Evolutionary conservation across 2,888 invertebrate species (phyloP).

Genomic region (Thera obeliscata): DNA sequence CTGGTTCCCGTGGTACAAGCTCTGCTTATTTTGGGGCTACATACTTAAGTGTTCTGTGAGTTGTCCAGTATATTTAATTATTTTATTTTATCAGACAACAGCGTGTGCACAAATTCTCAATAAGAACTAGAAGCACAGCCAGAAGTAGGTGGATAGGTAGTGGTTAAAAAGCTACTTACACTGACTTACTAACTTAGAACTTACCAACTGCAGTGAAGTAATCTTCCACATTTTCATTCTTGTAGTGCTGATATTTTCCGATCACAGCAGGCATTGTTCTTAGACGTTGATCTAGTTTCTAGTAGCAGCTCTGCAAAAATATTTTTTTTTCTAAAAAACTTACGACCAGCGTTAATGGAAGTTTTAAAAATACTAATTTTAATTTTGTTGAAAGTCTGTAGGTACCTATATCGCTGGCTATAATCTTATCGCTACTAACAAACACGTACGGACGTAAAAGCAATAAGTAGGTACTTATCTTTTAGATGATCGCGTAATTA

Average conservation of each 20-base stretch:
- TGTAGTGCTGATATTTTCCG: conserved; percentile 87
- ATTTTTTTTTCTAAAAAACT: neutral
- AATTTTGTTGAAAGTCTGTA: neutral
- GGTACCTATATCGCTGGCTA: neutral
- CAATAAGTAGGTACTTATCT: neutral
- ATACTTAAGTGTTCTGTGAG: no score
- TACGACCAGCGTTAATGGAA: neutral
- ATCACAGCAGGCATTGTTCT: conserved; percentile 80
- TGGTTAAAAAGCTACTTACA: no score
- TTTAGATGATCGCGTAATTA: neutral
- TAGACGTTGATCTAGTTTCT: conserved; percentile 1
- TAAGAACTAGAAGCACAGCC: no score
- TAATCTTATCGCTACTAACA: conserved; percentile 40
- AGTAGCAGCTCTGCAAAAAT: neutral
- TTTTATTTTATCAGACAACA: no score
- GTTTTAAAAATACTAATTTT: neutral
- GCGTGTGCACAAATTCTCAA: no score
- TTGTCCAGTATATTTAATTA: no score
- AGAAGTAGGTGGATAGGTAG: no score
- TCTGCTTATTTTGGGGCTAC: no score
- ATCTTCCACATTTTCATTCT: conserved; percentile 87
- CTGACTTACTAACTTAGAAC: conserved; percentile 49
- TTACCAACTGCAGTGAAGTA: conserved; percentile 86
- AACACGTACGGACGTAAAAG: conserved; percentile 34
- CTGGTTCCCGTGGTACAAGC: no score